Evolutionary conservation across 2,888 invertebrate genomes (phyloP).

Genomic region (Metalampra italica): DNA sequence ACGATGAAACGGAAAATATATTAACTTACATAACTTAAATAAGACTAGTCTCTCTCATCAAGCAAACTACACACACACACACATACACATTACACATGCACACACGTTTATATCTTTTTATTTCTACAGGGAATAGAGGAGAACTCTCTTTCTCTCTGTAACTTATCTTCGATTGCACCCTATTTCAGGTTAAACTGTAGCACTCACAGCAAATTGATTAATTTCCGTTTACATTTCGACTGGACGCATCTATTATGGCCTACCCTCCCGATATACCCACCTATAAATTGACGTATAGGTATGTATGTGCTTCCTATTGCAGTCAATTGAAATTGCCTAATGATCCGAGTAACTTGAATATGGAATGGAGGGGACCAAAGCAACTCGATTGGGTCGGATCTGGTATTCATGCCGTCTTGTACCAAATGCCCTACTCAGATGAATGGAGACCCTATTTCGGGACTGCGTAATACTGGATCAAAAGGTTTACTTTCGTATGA

Average conservation of each 20-base stretch:
- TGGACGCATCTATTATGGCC: background rate
- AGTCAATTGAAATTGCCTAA: conserved; percentile 41
- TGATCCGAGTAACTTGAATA: conserved; percentile 39
- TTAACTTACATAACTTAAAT: too few relatives aligned
- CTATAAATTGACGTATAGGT: background rate
- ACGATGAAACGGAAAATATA: too few relatives aligned
- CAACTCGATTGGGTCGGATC: conserved; percentile 18
- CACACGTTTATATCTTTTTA: too few relatives aligned
- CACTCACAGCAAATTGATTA: conserved; percentile 43
- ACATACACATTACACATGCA: too few relatives aligned
- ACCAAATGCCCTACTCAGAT: background rate
- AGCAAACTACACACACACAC: too few relatives aligned
- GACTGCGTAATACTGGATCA: background rate
- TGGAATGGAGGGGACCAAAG: conserved; percentile 17
- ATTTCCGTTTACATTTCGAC: conserved; percentile 45
- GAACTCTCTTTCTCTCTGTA: too few relatives aligned
- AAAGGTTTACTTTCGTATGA: background rate
- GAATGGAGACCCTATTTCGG: background rate
- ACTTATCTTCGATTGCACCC: too few relatives aligned
- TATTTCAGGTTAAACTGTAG: too few relatives aligned
- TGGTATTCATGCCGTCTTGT: background rate
- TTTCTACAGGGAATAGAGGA: too few relatives aligned
- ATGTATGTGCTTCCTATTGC: conserved; percentile 15
- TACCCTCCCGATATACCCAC: background rate
- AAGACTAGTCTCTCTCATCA: too few relatives aligned